phyloP scores from a whole-genome alignment of 1,140 invertebrate genomes.

The Spodoptera frugiperda region DNA sequence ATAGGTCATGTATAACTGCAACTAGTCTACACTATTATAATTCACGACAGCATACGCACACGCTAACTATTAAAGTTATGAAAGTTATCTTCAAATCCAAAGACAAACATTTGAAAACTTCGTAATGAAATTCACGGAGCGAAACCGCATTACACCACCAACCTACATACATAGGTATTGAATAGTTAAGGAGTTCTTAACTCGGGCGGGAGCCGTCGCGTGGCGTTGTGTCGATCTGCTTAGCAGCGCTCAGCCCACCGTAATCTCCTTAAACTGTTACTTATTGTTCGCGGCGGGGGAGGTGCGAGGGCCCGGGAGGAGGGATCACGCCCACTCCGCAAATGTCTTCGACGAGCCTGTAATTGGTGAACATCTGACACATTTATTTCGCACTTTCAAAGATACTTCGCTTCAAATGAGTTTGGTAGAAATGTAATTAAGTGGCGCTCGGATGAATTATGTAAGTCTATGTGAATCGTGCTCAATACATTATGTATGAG shows the following conservation, averaged over 20 bases:
- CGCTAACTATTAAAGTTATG: not conserved
- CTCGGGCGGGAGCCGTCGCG: not conserved
- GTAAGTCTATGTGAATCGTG: not conserved
- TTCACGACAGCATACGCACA: too few species aligned
- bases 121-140: constrained; percentile 9
- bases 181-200: not conserved
- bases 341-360: constrained; percentile 35
- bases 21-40: too few species aligned
- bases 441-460: not conserved
- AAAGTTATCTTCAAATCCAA: not conserved
- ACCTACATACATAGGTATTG: not conserved
- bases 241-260: constrained; percentile 21
- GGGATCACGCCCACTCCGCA: constrained; percentile 30
- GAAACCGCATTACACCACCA: not conserved
- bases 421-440: constrained; percentile 33
- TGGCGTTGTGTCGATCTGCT: constrained; percentile 38
- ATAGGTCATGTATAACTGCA: too few species aligned
- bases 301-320: not conserved
- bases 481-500: not conserved
- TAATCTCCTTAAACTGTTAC: constrained; percentile 57
- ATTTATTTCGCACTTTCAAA: constrained; percentile 26
- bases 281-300: constrained; percentile 37
- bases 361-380: constrained; percentile 41
- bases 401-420: constrained; percentile 7
- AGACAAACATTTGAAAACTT: constrained; percentile 1